Conservation (phyloP, 2,888 invertebrate genomes). For the Phengaris alcon region DNA sequence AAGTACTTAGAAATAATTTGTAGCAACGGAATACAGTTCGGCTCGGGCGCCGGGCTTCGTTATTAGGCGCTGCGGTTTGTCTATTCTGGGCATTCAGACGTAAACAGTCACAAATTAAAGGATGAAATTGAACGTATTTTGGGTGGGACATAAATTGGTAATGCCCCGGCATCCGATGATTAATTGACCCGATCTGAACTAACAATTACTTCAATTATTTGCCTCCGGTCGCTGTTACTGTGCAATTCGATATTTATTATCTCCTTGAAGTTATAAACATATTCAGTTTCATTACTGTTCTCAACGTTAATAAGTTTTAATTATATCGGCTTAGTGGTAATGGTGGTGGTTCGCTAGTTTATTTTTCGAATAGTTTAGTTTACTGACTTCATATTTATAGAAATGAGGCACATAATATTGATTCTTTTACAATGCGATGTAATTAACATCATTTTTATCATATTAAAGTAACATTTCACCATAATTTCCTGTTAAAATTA, state of each 20-base stretch:
- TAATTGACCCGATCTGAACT: conserved; percentile 75
- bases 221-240: conserved; percentile 64
- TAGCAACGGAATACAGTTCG: background rate
- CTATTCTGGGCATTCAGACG: conserved; percentile 21
- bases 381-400: too few relatives aligned
- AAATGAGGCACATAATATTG: too few relatives aligned
- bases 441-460: too few relatives aligned
- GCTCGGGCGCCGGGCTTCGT: background rate
- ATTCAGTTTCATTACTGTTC: conserved; percentile 29
- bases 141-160: conserved; percentile 61
- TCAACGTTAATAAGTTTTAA: background rate
- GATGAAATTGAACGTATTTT: conserved; percentile 46
- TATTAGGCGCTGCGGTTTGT: conserved; percentile 5
- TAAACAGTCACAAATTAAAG: conserved; percentile 33
- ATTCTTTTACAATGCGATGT: too few relatives aligned
- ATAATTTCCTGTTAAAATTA: background rate
- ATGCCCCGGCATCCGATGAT: conserved; percentile 65
- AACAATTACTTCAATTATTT: conserved; percentile 76
- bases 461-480: background rate
- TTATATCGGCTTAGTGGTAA: background rate
- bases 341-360: too few relatives aligned
- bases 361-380: too few relatives aligned
- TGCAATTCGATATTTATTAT: conserved; percentile 46
- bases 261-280: conserved; percentile 44
- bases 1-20: background rate